phyloP scores from a whole-genome alignment of 2,888 invertebrate species.

The Hesperia comma region DNA sequence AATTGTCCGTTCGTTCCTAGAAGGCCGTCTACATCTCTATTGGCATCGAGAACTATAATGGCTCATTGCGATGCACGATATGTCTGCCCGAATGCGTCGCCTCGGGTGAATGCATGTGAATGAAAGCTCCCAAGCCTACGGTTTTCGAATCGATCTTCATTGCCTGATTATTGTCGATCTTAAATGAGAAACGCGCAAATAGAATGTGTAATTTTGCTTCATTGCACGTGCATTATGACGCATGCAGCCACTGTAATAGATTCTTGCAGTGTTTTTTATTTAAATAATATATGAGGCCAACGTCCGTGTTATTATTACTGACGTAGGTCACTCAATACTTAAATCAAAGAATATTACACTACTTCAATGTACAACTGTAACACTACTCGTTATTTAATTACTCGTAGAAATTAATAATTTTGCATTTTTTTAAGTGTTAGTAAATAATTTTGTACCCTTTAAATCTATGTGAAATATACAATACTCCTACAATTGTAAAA shows the following conservation, averaged over 20 bases:
- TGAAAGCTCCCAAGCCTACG: constrained; percentile 44
- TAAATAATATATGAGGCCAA: neutral
- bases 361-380: no score
- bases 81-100: constrained; percentile 59
- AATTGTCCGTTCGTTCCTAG: constrained; percentile 57
- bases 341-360: no score
- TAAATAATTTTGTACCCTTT: no score
- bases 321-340: neutral
- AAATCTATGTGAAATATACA: no score
- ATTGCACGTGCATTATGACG: neutral
- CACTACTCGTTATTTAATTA: no score
- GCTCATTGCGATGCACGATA: constrained; percentile 67
- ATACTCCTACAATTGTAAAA: no score
- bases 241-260: neutral
- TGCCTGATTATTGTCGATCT: constrained; percentile 13
- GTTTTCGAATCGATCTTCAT: constrained; percentile 20
- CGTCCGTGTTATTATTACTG: neutral
- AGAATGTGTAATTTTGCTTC: constrained; percentile 4
- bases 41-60: constrained; percentile 63
- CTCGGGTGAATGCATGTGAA: constrained; percentile 66
- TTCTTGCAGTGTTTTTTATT: neutral
- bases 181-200: constrained; percentile 8
- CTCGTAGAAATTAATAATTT: no score
- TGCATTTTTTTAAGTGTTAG: no score
- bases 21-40: constrained; percentile 62